Evolutionary conservation across 2,797 vertebrate species (phyloP).

Genomic region (Momotus momota): DNA sequence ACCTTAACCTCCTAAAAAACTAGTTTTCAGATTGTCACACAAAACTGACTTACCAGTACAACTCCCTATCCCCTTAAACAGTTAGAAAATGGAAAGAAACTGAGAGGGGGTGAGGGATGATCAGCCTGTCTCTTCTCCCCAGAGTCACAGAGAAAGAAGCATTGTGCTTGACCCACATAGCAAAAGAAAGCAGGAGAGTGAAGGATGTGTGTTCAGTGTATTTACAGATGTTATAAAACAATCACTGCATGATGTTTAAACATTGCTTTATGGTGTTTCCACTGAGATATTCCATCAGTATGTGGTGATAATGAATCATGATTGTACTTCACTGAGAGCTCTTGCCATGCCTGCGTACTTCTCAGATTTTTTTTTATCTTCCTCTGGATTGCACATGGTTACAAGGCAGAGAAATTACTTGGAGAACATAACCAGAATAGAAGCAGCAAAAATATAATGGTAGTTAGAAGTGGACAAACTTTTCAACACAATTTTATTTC

Average conservation of each 20-base stretch:
- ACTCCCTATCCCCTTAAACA: not conserved
- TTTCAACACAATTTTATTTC: slow-evolving; percentile 23
- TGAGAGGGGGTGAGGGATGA: too few species aligned
- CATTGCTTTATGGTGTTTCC: slow-evolving; percentile 13
- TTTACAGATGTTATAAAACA: not conserved
- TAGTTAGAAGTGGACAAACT: not conserved
- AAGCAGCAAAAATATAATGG: not conserved
- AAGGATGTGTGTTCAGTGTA: not conserved
- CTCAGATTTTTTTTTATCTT: not conserved
- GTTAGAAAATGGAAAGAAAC: not conserved
- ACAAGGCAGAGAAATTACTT: not conserved
- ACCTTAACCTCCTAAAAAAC: not conserved
- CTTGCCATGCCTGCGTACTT: not conserved
- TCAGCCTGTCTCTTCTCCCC: not conserved
- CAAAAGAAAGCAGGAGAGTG: not conserved
- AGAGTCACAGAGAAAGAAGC: not conserved
- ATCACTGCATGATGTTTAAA: not conserved
- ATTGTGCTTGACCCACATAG: not conserved
- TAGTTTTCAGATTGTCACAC: not conserved
- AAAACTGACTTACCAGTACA: not conserved
- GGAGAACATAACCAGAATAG: not conserved
- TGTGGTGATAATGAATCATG: not conserved
- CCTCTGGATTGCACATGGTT: not conserved
- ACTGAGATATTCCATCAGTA: not conserved
- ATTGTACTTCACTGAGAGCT: not conserved